Evolutionary conservation across 2,113 vertebrate species (phyloP), one percentile per base, ranked within the genome.

Genomic region (Phalacrocorax brasilianus): DNA sequence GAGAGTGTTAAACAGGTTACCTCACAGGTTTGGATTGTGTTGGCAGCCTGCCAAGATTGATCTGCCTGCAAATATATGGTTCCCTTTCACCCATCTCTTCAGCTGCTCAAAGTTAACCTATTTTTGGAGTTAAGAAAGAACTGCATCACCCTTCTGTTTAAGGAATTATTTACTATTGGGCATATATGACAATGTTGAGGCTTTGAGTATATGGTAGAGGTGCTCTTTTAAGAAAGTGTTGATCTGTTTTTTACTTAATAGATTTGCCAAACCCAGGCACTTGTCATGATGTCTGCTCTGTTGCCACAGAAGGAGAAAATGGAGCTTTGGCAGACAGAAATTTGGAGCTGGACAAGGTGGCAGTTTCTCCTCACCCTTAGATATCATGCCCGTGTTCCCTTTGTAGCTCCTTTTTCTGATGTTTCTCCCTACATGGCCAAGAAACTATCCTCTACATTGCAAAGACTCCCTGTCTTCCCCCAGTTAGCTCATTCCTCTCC

Each of bases 1-100:
- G 45, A 97, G 28, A 91, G 97, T 98, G 97, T 97, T 97, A 97
- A 98, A 97, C 94, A 96, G 97, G 96, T 98, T 96, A 97, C 96
- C 95, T 97, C 95, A 97, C 95, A 93, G 96, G 91, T 92, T 68
- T 95, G 97, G 97, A 97, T 35, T 17, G 80, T 88, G 88, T 88
- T 98, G 97, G 97, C 98, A 89, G 95, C 94, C 89, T 97, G 98
- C 95, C 98, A 97, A 79, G 93, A 97, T 95, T 98, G 81, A 97
- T 98, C 32, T 85, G 97, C 92, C 95, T 93, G 88, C 61, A 75
- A 92, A 82, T 87, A 42, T 10, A 12, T 56, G n/a, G 19, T 12
- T 96, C 90, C 72, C 21, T 88, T 85, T 95, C 78, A 84, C 72
- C 87, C 89, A 78, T 68, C n/a, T 83, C 72, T 85, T 71, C 72